phyloP scores from a whole-genome alignment of 2,113 vertebrate species.

The Cryptomyrus ogoouensis region DNA sequence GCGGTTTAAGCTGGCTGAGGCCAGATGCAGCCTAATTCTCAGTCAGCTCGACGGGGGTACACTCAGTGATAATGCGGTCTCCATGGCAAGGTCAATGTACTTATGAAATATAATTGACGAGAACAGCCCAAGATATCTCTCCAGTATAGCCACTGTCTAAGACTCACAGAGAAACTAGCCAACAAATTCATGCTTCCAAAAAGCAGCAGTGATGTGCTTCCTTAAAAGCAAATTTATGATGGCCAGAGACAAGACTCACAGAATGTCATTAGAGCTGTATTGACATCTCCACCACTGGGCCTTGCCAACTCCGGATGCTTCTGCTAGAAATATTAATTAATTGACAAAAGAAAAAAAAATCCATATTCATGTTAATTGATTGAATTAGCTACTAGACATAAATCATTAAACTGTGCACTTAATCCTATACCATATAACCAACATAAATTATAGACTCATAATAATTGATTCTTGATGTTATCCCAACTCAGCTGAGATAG shows the following conservation, averaged over 20 bases:
- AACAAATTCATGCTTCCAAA: background rate
- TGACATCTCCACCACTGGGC: background rate
- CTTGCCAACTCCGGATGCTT: background rate
- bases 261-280: background rate
- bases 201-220: background rate
- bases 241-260: background rate
- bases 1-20: background rate
- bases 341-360: slow-evolving; percentile 4
- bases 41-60: background rate
- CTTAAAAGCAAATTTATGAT: background rate
- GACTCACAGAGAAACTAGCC: background rate
- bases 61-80: background rate
- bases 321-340: background rate
- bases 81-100: slow-evolving; percentile 1
- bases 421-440: background rate
- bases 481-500: background rate
- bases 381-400: background rate
- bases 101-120: background rate
- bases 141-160: background rate
- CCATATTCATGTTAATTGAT: background rate
- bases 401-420: background rate
- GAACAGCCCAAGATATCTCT: background rate
- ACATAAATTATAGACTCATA: background rate
- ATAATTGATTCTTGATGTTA: background rate
- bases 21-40: background rate